These are phyloP conservation scores for Hyles vespertilio DNA, from an alignment of 1,140 invertebrate species.

Conservation along the genomic window DNA sequence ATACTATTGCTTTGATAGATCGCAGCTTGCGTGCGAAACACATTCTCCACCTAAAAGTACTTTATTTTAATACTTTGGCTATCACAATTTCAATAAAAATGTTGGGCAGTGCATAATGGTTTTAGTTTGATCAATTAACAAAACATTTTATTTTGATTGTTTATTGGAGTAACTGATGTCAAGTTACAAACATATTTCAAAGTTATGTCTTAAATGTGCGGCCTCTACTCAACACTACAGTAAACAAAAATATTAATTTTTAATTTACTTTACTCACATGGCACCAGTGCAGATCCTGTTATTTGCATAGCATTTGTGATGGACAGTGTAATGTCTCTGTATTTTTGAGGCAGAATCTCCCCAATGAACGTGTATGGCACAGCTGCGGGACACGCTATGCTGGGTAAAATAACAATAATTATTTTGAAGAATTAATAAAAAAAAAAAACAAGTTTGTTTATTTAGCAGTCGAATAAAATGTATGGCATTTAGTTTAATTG, in stretches of 20 bases:
- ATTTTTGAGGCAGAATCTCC: constrained; percentile 48
- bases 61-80: too few species aligned
- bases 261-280: constrained; percentile 43
- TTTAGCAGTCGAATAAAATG: too few species aligned
- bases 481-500: too few species aligned
- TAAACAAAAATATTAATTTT: neutral
- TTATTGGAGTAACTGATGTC: neutral
- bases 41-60: too few species aligned
- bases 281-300: constrained; percentile 43
- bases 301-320: constrained; percentile 59
- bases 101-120: too few species aligned
- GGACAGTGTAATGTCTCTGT: constrained; percentile 52
- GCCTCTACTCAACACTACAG: neutral
- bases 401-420: constrained; percentile 18
- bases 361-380: constrained; percentile 59
- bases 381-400: constrained; percentile 56
- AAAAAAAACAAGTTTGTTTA: neutral
- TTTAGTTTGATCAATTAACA: neutral
- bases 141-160: neutral
- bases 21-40: too few species aligned
- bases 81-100: too few species aligned
- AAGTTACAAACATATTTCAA: neutral
- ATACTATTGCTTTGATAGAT: too few species aligned
- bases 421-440: neutral
- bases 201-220: neutral